Evolutionary conservation across 2,888 invertebrate genomes (phyloP), one percentile per base, ranked within the genome.

Genomic region (Dermolepida albohirtum): DNA sequence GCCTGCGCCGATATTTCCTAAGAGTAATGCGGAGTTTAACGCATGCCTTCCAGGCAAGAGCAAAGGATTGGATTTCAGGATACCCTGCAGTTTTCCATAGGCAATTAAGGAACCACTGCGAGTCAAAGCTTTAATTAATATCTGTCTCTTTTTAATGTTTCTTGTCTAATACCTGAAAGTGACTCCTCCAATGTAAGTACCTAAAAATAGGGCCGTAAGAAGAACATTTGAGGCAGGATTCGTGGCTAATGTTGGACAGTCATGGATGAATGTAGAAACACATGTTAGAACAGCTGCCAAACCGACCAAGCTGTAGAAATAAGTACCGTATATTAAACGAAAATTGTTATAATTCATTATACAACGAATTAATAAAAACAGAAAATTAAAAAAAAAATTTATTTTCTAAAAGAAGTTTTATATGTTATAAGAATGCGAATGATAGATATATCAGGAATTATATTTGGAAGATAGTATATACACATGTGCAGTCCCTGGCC

Each of bases 151-250:
- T 22, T 51, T 29, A 40, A 17, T 43, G 7, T 27, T 43, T 40
- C 1, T 22, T 16, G 49, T 11, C 0, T n/a, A n/a, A 22, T 80
- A 89, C 89, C 92, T 94, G 85, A 95, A 95, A 2, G 95, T 95
- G 59, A 95, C 92, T 51, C 95, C 95, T 70, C 95, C 95, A 78
- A 95, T 95, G 84, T 91, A 94, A 0, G 95, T 94, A 16, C 95
- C 96, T 52, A 96, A 87, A 85, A 95, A 95, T 41, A 95, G 86
- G 2, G 95, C 90, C 0, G 93, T 92, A 84, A 94, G 95, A 73
- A 93, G 86, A 44, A 95, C 93, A 74, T 90, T 90, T 2, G 91
- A 90, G 1, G 92, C 89, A 16, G 94, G 93, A 84, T 95, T 94
- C 0, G 90, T 88, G 14, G 91, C 92, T 85, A 95, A 92, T 66